phyloP scores from a whole-genome alignment of 1,140 invertebrate genomes.

The Drosophila grimshawi region DNA sequence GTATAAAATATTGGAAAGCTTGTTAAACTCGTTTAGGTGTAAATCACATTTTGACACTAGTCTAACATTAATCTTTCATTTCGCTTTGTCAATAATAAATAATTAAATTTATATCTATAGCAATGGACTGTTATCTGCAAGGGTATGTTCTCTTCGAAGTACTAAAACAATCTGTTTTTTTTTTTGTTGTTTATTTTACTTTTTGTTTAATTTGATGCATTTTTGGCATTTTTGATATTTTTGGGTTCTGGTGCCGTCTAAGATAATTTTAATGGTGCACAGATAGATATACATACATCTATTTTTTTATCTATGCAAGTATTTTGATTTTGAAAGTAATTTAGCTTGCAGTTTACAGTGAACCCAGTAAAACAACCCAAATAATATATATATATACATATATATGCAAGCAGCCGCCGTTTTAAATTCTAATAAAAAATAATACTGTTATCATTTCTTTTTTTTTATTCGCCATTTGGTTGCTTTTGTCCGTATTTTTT shows the following conservation, averaged over 20 bases:
- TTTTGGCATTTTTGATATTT: background rate
- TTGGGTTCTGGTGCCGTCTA: background rate
- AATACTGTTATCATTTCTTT: constrained; percentile 34
- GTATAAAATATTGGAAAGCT: no score
- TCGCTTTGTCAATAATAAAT: no score
- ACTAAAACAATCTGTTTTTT: background rate
- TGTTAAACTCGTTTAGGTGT: no score
- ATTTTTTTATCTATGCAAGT: background rate
- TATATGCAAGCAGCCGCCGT: constrained; percentile 5
- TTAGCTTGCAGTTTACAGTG: constrained; percentile 22
- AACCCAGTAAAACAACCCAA: background rate
- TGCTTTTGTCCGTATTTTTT: background rate
- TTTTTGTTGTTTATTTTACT: background rate
- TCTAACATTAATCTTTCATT: no score
- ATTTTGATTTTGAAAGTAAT: constrained; percentile 41
- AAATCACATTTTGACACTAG: no score
- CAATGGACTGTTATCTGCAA: background rate
- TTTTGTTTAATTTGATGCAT: constrained; percentile 9
- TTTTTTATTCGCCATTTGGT: constrained; percentile 13
- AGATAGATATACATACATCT: background rate
- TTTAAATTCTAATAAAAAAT: constrained; percentile 36
- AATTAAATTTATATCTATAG: no score
- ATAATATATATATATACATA: background rate
- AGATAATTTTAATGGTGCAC: constrained; percentile 33
- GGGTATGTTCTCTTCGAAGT: background rate